Evolutionary conservation across 2,113 vertebrate species (phyloP), one percentile per base, ranked within the genome.

Genomic region (Pteruthius melanotis): DNA sequence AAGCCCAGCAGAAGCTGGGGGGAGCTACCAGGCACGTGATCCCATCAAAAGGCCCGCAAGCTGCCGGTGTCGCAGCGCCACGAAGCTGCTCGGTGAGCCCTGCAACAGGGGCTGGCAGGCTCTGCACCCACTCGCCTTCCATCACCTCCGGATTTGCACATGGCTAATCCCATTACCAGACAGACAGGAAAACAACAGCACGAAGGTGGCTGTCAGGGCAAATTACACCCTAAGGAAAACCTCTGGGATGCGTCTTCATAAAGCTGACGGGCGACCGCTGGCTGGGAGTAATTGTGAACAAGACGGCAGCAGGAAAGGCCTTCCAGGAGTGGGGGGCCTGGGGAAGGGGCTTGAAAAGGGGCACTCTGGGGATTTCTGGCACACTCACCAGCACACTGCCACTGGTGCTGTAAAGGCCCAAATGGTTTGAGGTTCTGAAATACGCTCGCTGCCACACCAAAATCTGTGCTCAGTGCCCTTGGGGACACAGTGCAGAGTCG

Each of bases 371-470:
- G 37, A 27, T 10, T 30, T 63, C 40, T 37, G 64, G 27, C 64
- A 44, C 44, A 53, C 12, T 52, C 79, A 50, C 40, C 44, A 19
- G 8, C 54, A 31, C 1, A 1, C 54, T 50, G 45, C 53, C 76
- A 4, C 65, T 15, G 40, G 16, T 56, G 37, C 66, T 17, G 15
- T 9, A 54, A 80, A 69, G 13, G 18, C 59, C 35, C 3, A 1
- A 12, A 53, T 0, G 8, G 24, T n/a, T 20, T 14, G 31, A 89
- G 37, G 10, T 19, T 24, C 23, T 3, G 6, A 49, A 68, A 59
- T 22, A 17, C 0, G 0, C 39, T 52, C 1, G 0, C 39, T 71
- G 57, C 56, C 1, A 3, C 33, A 1, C 70, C 56, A 75, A 54
- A 68, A 59, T 21, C 30, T 8, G 60, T 56, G 65, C 56, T 72